Evolutionary conservation across 2,113 vertebrate species (phyloP).

Genomic region (Trachemys scripta): DNA sequence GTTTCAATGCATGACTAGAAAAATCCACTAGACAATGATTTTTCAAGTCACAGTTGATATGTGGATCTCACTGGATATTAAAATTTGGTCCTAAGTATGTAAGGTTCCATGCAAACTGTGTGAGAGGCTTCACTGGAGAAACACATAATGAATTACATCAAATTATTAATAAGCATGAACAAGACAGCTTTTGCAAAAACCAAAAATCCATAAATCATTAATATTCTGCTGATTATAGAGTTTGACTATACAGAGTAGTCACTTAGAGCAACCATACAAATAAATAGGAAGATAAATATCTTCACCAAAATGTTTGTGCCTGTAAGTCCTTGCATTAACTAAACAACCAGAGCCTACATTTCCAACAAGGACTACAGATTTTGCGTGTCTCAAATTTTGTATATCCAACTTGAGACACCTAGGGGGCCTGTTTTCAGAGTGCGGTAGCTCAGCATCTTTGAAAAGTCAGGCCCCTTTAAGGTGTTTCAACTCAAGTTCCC

Average conservation of each 20-base stretch:
- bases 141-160: conserved; percentile 46
- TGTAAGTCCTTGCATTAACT: conserved; percentile 36
- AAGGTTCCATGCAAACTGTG: conserved; percentile 37
- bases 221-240: conserved; percentile 52
- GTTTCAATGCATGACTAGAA: neutral
- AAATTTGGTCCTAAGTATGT: conserved; percentile 9
- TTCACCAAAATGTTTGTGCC: conserved; percentile 31
- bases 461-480: neutral
- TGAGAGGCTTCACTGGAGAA: conserved; percentile 22
- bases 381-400: neutral
- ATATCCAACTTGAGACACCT: neutral
- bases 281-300: conserved; percentile 53
- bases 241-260: conserved; percentile 23
- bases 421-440: neutral
- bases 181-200: conserved; percentile 35
- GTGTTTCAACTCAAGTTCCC: neutral
- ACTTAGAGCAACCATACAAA: conserved; percentile 24
- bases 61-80: neutral
- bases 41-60: neutral
- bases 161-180: conserved; percentile 53
- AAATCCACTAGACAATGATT: neutral
- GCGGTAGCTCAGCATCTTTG: neutral
- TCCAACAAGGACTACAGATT: neutral
- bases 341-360: neutral
- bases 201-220: conserved; percentile 54